phyloP scores from a whole-genome alignment of 1,140 invertebrate genomes.

The Camponotus pennsylvanicus region DNA sequence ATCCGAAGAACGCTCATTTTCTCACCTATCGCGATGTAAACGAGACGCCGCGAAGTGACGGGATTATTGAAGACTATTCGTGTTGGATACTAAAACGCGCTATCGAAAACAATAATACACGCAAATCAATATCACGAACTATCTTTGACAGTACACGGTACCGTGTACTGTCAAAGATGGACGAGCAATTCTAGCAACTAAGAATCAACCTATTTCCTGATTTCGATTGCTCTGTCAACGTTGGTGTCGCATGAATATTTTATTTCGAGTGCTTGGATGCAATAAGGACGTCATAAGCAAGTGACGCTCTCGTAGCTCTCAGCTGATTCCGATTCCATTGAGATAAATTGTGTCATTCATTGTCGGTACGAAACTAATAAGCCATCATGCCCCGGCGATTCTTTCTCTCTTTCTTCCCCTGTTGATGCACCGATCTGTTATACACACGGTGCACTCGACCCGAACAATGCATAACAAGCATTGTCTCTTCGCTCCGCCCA shows the following conservation, averaged over 20 bases:
- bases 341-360: conserved; percentile 65
- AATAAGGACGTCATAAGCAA: conserved; percentile 22
- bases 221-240: neutral
- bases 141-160: neutral
- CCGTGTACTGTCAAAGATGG: neutral
- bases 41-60: conserved; percentile 15
- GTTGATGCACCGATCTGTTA: conserved; percentile 23
- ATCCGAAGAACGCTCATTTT: conserved; percentile 48
- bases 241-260: neutral
- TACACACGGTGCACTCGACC: conserved; percentile 33
- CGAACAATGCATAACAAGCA: conserved; percentile 82
- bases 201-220: neutral
- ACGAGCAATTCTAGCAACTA: neutral
- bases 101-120: neutral
- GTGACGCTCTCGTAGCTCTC: conserved; percentile 2
- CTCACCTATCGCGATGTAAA: conserved; percentile 47
- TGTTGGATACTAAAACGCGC: neutral
- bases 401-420: neutral
- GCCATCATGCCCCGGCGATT: conserved; percentile 14
- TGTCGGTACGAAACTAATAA: conserved; percentile 67
- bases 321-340: conserved; percentile 49
- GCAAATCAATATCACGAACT: neutral
- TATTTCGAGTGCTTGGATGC: neutral
- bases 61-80: conserved; percentile 22
- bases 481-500: conserved; percentile 80